These are phyloP conservation scores for Piscicola geometra DNA, from an alignment of 2,888 invertebrate species.

Conservation along the genomic window DNA sequence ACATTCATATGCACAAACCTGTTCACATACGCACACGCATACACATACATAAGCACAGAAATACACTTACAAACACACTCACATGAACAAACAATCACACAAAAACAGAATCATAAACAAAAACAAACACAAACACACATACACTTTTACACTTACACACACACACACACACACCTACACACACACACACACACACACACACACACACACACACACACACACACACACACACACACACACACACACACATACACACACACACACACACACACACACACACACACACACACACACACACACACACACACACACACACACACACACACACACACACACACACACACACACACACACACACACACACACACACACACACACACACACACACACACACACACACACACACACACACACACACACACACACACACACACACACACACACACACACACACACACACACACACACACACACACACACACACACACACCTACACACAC, in stretches of 20 bases:
- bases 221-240: conserved; percentile 19
- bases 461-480: conserved; percentile 22
- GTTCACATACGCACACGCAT: background rate
- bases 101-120: background rate
- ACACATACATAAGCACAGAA: no score
- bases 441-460: conserved; percentile 20
- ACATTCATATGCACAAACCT: background rate
- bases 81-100: background rate
- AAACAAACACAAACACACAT: background rate
- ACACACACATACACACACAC: conserved; percentile 18
- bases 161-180: conserved; percentile 6
- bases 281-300: conserved; percentile 19
- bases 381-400: conserved; percentile 28
- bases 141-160: background rate
- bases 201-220: conserved; percentile 15
- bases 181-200: conserved; percentile 8
- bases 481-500: conserved; percentile 20
- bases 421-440: conserved; percentile 19
- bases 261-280: conserved; percentile 19
- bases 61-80: no score
- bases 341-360: conserved; percentile 28
- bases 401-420: conserved; percentile 28
- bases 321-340: background rate
- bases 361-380: conserved; percentile 28
- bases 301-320: conserved; percentile 19